Evolutionary conservation across 2,888 invertebrate species (phyloP).

Genomic region (Euzophera pinguis): DNA sequence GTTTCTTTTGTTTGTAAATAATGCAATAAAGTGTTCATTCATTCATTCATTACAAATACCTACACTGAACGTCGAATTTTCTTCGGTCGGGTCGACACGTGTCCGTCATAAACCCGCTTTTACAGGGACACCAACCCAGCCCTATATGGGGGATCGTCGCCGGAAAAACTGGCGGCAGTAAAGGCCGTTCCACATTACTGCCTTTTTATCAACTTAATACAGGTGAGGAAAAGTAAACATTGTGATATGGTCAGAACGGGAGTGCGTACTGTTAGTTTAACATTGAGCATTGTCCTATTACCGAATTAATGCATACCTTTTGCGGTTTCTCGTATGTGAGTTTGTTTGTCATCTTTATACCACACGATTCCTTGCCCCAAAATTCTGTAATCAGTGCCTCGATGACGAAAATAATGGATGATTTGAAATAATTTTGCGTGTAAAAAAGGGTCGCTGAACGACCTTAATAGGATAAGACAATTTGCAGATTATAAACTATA

Average conservation of each 20-base stretch:
- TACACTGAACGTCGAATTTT: conserved; percentile 33
- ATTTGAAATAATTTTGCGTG: too few relatives aligned
- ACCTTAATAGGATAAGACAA: conserved; percentile 5
- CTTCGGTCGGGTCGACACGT: conserved; percentile 57
- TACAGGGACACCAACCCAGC: conserved; percentile 52
- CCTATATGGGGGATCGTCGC: conserved; percentile 39
- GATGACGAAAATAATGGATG: too few relatives aligned
- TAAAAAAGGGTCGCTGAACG: too few relatives aligned
- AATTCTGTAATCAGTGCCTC: too few relatives aligned
- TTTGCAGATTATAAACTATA: conserved; percentile 15
- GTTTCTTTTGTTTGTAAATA: too few relatives aligned
- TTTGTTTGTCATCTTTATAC: background rate
- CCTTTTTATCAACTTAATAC: conserved; percentile 46
- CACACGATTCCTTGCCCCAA: too few relatives aligned
- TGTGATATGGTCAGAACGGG: conserved; percentile 24
- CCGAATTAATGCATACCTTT: background rate
- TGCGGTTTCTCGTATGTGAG: background rate
- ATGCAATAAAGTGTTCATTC: too few relatives aligned
- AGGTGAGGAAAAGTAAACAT: conserved; percentile 32
- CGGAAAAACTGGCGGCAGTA: conserved; percentile 57
- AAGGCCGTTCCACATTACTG: conserved; percentile 46
- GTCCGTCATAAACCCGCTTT: conserved; percentile 72
- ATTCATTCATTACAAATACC: background rate
- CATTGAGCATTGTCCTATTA: background rate
- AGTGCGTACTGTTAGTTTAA: conserved; percentile 5